These are phyloP conservation scores for Fistularia commersonii DNA, from an alignment of 2,797 vertebrate species.

Conservation along the genomic window DNA sequence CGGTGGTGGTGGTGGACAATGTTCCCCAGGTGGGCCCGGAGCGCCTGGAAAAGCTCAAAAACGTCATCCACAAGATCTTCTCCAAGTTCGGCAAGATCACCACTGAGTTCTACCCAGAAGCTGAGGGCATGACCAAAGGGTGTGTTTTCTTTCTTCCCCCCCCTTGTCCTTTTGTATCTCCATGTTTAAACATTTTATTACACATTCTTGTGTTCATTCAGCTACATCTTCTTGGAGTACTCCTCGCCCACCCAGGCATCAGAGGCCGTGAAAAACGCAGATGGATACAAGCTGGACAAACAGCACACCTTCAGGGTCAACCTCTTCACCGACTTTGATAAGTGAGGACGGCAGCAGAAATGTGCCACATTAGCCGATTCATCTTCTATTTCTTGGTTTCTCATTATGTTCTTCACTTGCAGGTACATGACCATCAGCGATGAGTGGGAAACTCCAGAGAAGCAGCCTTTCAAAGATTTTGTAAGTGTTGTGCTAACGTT, in stretches of 20 bases:
- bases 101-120: conserved; percentile 94
- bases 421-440: conserved; percentile 98
- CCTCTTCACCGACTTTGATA: conserved; percentile 97
- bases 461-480: conserved; percentile 98
- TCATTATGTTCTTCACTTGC: conserved; percentile 10
- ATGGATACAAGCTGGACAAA: conserved; percentile 96
- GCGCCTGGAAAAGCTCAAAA: conserved; percentile 92
- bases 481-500: conserved; percentile 68
- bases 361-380: neutral
- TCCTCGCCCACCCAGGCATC: conserved; percentile 85
- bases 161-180: neutral
- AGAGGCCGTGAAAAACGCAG: conserved; percentile 93
- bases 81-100: conserved; percentile 98
- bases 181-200: neutral
- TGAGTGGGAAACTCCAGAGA: conserved; percentile 96
- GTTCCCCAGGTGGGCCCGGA: conserved; percentile 95
- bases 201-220: conserved; percentile 33
- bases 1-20: conserved; percentile 91
- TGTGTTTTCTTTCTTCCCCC: conserved; percentile 45
- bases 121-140: conserved; percentile 94
- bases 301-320: conserved; percentile 97
- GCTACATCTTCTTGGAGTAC: conserved; percentile 97
- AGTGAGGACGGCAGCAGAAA: conserved; percentile 68
- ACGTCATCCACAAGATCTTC: conserved; percentile 98
- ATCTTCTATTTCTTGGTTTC: neutral